A percentile compares a stretch with the other conserved stretches of the same genome.
These are phyloP conservation scores for Ethmia dodecea DNA, from an alignment of 2,888 invertebrate genomes.

Conservation along the genomic window DNA sequence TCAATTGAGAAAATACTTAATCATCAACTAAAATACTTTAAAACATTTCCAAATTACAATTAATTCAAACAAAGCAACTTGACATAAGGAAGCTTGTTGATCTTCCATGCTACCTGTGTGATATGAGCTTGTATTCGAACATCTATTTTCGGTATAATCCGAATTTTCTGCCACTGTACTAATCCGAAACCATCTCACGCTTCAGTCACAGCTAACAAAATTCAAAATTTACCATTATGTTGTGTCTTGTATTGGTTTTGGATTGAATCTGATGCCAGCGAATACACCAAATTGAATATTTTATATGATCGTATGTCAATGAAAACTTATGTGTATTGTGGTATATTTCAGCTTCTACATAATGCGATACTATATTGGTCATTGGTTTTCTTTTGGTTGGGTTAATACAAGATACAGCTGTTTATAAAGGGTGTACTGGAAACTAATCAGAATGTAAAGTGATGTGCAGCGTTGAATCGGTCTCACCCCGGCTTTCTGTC, in stretches of 20 bases:
- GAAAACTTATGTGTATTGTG: slow-evolving; percentile 65
- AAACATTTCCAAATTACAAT: no score
- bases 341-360: slow-evolving; percentile 76
- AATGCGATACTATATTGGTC: slow-evolving; percentile 72
- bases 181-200: slow-evolving; percentile 69
- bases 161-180: slow-evolving; percentile 44
- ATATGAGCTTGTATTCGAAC: no score
- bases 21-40: no score
- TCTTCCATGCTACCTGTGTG: no score
- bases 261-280: slow-evolving; percentile 39
- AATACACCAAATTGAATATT: slow-evolving; percentile 34
- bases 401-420: slow-evolving; percentile 78
- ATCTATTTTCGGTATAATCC: neutral
- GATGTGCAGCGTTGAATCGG: slow-evolving; percentile 51
- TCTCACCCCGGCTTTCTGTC: slow-evolving; percentile 68
- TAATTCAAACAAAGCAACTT: no score
- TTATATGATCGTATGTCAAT: neutral
- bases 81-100: no score
- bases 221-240: slow-evolving; percentile 70
- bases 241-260: slow-evolving; percentile 78
- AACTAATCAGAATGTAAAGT: slow-evolving; percentile 65
- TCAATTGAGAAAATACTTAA: no score
- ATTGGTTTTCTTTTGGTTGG: slow-evolving; percentile 77
- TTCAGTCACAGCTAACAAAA: slow-evolving; percentile 74
- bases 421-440: slow-evolving; percentile 72